Conservation (phyloP, 1,140 invertebrate genomes). For the Drosophila littoralis region DNA sequence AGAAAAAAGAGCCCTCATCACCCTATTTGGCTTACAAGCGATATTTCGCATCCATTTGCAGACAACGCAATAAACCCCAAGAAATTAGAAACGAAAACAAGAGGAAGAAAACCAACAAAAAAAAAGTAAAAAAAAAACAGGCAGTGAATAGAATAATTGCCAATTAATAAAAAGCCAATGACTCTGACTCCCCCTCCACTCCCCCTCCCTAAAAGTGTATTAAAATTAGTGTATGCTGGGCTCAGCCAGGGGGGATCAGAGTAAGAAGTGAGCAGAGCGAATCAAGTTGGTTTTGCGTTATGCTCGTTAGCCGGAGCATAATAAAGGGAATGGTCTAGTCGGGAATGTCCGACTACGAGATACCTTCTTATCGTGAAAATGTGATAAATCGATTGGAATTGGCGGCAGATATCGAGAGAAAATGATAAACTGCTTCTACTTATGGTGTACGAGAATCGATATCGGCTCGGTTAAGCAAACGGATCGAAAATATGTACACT, state of each 20-base stretch:
- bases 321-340: not conserved
- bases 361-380: too few species aligned
- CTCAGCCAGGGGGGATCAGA: not conserved
- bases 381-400: too few species aligned
- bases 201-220: not conserved
- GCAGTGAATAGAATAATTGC: constrained; percentile 61
- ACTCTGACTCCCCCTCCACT: constrained; percentile 38
- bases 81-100: constrained; percentile 40
- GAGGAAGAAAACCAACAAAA: not conserved
- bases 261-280: constrained; percentile 61
- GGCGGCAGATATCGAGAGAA: too few species aligned
- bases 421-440: too few species aligned
- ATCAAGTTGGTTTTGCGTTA: constrained; percentile 55
- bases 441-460: too few species aligned
- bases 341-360: too few species aligned
- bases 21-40: not conserved
- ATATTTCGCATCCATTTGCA: constrained; percentile 20
- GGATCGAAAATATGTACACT: too few species aligned
- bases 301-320: constrained; percentile 39
- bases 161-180: constrained; percentile 66
- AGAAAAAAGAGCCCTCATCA: constrained; percentile 3
- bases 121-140: constrained; percentile 14
- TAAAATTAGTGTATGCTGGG: constrained; percentile 5
- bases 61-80: constrained; percentile 45
- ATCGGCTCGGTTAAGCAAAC: too few species aligned